A percentile compares a stretch with the other conserved stretches of the same genome.
These are phyloP conservation scores for Rhogogaster chlorosoma DNA, from an alignment of 2,888 invertebrate species.

Conservation along the genomic window DNA sequence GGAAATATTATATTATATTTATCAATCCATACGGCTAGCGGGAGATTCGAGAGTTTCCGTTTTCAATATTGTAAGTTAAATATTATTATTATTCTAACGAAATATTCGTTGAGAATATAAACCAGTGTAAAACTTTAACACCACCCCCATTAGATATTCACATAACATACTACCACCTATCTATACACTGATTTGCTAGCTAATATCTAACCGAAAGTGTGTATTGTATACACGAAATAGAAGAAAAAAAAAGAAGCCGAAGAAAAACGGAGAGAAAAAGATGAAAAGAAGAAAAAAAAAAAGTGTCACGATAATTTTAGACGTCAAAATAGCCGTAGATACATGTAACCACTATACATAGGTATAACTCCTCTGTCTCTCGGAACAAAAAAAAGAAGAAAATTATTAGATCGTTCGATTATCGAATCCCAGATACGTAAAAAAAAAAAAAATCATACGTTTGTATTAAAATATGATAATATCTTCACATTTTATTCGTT, in stretches of 20 bases:
- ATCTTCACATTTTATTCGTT: neutral
- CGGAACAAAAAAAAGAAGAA: neutral
- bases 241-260: neutral
- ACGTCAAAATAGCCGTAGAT: neutral
- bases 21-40: neutral
- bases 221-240: neutral
- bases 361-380: neutral
- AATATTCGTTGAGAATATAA: conserved; percentile 18
- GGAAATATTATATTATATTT: neutral
- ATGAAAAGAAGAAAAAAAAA: neutral
- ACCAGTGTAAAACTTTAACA: neutral
- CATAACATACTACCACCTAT: neutral
- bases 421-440: neutral
- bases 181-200: neutral
- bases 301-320: conserved; percentile 4
- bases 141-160: neutral
- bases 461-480: neutral
- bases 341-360: neutral
- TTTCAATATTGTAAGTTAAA: conserved; percentile 11
- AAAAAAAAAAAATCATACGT: neutral
- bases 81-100: conserved; percentile 5
- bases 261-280: neutral
- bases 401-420: neutral
- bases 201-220: neutral
- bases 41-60: neutral